Percentiles rank a stretch among this genome's conserved stretches.
phyloP scores from a whole-genome alignment of 2,113 vertebrate genomes.

The Muntiacus reevesi region DNA sequence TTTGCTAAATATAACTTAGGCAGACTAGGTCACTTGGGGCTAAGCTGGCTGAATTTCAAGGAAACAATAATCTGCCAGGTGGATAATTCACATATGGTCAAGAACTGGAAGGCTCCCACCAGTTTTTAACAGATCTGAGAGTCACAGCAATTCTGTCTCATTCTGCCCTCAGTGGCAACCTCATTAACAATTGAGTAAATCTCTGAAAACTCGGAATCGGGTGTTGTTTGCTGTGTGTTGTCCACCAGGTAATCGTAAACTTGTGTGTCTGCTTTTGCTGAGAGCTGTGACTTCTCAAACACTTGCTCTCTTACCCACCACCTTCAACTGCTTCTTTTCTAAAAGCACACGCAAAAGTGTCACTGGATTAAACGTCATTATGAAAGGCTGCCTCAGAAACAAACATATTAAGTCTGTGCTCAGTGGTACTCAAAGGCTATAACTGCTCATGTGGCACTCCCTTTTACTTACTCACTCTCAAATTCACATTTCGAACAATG shows the following conservation, averaged over 20 bases:
- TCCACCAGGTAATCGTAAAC: background rate
- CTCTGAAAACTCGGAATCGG: background rate
- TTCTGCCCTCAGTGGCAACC: background rate
- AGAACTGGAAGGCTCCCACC: background rate
- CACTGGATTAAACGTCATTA: background rate
- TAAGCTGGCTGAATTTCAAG: constrained; percentile 47
- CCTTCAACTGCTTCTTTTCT: background rate
- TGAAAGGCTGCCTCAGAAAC: background rate
- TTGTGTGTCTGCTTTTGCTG: background rate
- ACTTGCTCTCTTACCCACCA: background rate
- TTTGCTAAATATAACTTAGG: constrained; percentile 51
- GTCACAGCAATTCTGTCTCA: constrained; percentile 27
- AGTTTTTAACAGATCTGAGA: background rate
- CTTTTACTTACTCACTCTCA: background rate
- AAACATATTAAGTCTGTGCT: background rate
- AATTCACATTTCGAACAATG: background rate
- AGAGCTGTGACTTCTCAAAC: background rate
- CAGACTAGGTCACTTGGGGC: constrained; percentile 28
- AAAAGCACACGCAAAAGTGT: constrained; percentile 8
- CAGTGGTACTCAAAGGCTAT: background rate
- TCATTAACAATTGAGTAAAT: background rate
- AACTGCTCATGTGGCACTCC: background rate
- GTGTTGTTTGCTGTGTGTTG: background rate
- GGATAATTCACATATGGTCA: constrained; percentile 28
- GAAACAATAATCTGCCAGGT: constrained; percentile 25